Percentiles rank a stretch among this genome's conserved stretches.
Evolutionary conservation across 2,888 invertebrate species (phyloP).

Genomic region (Ornithoptera priamus): DNA sequence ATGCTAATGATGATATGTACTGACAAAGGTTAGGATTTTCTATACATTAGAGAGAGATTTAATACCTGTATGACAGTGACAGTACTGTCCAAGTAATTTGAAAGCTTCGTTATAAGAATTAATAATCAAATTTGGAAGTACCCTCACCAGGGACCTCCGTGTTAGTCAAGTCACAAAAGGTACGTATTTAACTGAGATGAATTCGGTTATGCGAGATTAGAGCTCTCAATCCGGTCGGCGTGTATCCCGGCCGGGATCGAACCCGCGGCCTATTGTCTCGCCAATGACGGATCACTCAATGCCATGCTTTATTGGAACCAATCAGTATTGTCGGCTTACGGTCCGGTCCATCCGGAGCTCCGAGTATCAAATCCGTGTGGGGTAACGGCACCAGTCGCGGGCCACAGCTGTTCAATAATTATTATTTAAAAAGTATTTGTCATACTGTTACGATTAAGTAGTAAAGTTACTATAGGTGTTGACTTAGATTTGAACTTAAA

Average conservation of each 20-base stretch:
- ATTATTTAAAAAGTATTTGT: background rate
- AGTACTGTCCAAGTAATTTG: too few relatives aligned
- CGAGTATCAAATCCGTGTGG: slow-evolving; percentile 49
- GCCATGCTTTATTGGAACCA: slow-evolving; percentile 70
- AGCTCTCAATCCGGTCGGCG: slow-evolving; percentile 15
- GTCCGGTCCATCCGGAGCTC: slow-evolving; percentile 57
- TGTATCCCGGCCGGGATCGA: slow-evolving; percentile 51
- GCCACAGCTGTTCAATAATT: slow-evolving; percentile 4
- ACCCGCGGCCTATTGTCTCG: slow-evolving; percentile 63
- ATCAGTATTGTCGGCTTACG: slow-evolving; percentile 77
- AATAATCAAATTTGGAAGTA: too few relatives aligned
- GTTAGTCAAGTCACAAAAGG: background rate
- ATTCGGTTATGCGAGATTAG: slow-evolving; percentile 24
- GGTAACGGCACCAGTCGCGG: slow-evolving; percentile 38
- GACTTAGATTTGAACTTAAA: background rate
- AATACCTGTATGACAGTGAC: too few relatives aligned
- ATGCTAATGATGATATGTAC: too few relatives aligned
- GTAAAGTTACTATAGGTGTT: too few relatives aligned
- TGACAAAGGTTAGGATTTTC: too few relatives aligned
- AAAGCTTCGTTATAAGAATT: too few relatives aligned
- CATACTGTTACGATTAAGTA: too few relatives aligned
- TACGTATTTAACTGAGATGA: background rate
- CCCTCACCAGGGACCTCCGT: too few relatives aligned
- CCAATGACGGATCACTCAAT: slow-evolving; percentile 72
- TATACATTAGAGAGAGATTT: too few relatives aligned